phyloP scores from a whole-genome alignment of 2,888 invertebrate genomes.

The Mythimna albipuncta region DNA sequence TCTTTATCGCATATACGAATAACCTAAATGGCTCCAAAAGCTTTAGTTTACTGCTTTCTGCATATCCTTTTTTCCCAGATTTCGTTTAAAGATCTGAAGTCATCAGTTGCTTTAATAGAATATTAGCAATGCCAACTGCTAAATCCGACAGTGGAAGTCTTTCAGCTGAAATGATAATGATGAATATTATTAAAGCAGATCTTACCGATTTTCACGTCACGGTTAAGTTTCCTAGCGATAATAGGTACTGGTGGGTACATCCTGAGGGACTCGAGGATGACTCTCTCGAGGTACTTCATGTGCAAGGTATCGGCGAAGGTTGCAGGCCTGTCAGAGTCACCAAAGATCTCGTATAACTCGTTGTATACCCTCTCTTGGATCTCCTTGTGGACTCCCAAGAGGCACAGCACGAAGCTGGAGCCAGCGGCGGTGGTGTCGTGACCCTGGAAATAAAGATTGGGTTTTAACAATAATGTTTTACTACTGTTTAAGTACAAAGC shows the following conservation, averaged over 20 bases:
- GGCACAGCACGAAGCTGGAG: slow-evolving; percentile 96
- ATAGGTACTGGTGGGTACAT: slow-evolving; percentile 96
- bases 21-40: background rate
- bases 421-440: slow-evolving; percentile 92
- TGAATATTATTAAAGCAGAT: background rate
- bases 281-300: slow-evolving; percentile 96
- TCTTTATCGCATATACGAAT: background rate
- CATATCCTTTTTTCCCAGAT: background rate
- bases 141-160: no score
- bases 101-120: background rate
- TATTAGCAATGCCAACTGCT: background rate
- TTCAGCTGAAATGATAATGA: no score
- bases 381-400: slow-evolving; percentile 95
- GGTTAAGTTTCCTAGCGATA: slow-evolving; percentile 93
- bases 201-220: slow-evolving; percentile 93
- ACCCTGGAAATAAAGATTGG: slow-evolving; percentile 72
- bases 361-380: slow-evolving; percentile 94
- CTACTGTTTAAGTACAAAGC: background rate
- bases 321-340: slow-evolving; percentile 94
- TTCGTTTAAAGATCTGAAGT: background rate
- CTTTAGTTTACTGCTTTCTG: background rate
- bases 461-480: background rate
- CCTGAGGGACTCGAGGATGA: slow-evolving; percentile 94
- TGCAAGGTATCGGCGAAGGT: slow-evolving; percentile 95
- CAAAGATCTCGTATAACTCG: slow-evolving; percentile 94